These are phyloP conservation scores for Ectemnius lituratus DNA, from an alignment of 2,888 invertebrate genomes.

Conservation along the genomic window DNA sequence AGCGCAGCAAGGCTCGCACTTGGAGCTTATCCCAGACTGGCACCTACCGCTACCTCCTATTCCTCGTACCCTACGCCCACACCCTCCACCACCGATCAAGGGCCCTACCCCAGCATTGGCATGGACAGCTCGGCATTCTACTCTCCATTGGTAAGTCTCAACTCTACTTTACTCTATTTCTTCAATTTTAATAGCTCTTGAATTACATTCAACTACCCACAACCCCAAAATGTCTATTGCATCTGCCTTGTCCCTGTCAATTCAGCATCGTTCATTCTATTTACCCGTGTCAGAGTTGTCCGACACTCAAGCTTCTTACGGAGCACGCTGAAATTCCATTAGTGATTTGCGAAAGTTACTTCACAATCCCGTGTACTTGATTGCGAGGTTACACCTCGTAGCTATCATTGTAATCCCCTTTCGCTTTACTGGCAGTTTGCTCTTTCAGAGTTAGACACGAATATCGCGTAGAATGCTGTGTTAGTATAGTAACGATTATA, in stretches of 20 bases:
- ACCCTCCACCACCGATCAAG: slow-evolving; percentile 93
- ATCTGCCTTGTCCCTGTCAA: too few relatives aligned
- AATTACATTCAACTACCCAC: too few relatives aligned
- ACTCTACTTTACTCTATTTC: background rate
- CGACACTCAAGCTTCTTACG: background rate
- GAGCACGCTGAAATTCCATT: background rate
- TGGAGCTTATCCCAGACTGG: slow-evolving; percentile 87
- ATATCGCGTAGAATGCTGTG: too few relatives aligned
- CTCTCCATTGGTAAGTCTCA: slow-evolving; percentile 92
- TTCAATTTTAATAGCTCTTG: background rate
- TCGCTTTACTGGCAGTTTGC: too few relatives aligned
- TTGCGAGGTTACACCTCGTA: too few relatives aligned
- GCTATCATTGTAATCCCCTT: too few relatives aligned
- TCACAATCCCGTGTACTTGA: too few relatives aligned
- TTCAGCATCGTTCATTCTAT: too few relatives aligned
- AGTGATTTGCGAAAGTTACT: background rate
- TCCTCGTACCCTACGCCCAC: slow-evolving; percentile 92
- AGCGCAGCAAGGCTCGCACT: slow-evolving; percentile 89
- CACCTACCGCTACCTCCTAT: slow-evolving; percentile 85
- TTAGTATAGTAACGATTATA: too few relatives aligned
- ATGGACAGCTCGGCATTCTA: slow-evolving; percentile 97
- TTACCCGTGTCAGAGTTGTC: background rate
- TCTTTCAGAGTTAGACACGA: too few relatives aligned
- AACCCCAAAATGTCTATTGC: too few relatives aligned
- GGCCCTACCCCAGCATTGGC: slow-evolving; percentile 94